Conservation (phyloP, 2,888 invertebrate genomes). For the Microplitis manilae region DNA sequence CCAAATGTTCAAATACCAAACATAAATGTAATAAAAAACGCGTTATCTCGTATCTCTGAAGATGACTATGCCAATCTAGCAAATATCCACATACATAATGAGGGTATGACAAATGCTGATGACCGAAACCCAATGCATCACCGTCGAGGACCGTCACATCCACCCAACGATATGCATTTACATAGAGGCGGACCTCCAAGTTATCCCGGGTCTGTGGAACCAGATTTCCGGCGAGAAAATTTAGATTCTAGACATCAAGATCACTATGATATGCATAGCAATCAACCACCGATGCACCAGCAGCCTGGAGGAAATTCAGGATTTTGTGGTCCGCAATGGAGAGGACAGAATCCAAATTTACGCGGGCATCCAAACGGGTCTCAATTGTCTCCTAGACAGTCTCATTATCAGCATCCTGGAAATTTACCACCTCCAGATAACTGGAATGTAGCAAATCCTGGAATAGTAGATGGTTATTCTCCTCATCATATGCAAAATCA, state of each 20-base stretch:
- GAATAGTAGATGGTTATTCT: constrained; percentile 48
- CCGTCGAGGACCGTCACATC: neutral
- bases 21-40: constrained; percentile 43
- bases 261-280: constrained; percentile 34
- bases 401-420: constrained; percentile 31
- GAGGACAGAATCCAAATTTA: constrained; percentile 40
- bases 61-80: constrained; percentile 40
- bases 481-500: constrained; percentile 38
- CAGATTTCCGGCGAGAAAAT: constrained; percentile 42
- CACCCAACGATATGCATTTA: neutral
- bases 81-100: constrained; percentile 29
- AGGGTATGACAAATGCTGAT: constrained; percentile 14
- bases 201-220: constrained; percentile 34
- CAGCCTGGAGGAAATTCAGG: constrained; percentile 34
- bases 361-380: constrained; percentile 33
- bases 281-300: constrained; percentile 44
- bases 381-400: constrained; percentile 42
- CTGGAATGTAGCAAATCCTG: constrained; percentile 53
- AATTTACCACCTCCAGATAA: constrained; percentile 48
- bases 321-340: constrained; percentile 41
- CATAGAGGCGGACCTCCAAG: constrained; percentile 7
- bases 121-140: constrained; percentile 29
- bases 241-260: constrained; percentile 28
- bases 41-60: constrained; percentile 45
- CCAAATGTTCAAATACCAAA: constrained; percentile 29